These are phyloP conservation scores for Callinectes sapidus DNA, from an alignment of 2,888 invertebrate species.

Conservation along the genomic window DNA sequence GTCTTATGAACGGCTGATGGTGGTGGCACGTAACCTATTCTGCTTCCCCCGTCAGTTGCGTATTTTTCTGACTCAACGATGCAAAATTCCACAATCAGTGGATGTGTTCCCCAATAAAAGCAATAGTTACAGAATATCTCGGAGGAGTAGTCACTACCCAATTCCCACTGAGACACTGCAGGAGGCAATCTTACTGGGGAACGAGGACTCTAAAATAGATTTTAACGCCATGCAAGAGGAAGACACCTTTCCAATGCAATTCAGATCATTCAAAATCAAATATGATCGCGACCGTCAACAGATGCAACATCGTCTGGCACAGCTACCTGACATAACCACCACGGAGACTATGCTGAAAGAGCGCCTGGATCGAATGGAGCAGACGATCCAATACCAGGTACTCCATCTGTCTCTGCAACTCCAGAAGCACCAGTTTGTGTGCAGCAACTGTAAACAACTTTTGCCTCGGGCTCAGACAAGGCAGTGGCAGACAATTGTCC, in stretches of 20 bases:
- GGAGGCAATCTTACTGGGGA: slow-evolving; percentile 77
- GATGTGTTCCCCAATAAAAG: slow-evolving; percentile 43
- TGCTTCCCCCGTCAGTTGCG: slow-evolving; percentile 64
- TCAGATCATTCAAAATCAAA: slow-evolving; percentile 52
- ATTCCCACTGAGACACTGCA: slow-evolving; percentile 74
- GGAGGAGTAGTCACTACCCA: slow-evolving; percentile 7
- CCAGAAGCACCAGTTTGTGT: not conserved
- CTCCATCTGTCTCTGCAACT: slow-evolving; percentile 45
- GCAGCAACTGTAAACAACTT: not conserved
- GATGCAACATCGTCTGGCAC: slow-evolving; percentile 38
- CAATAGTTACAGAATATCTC: not conserved
- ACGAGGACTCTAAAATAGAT: slow-evolving; percentile 42
- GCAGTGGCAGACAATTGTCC: not conserved
- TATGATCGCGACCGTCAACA: slow-evolving; percentile 47
- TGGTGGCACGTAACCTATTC: slow-evolving; percentile 46
- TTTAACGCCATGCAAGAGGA: slow-evolving; percentile 23
- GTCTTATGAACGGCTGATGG: slow-evolving; percentile 66
- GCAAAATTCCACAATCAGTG: slow-evolving; percentile 37
- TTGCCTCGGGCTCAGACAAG: not conserved
- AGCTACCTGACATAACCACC: slow-evolving; percentile 46
- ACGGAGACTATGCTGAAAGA: slow-evolving; percentile 45
- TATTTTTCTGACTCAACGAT: slow-evolving; percentile 40
- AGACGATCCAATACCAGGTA: slow-evolving; percentile 42
- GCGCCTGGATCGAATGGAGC: slow-evolving; percentile 43
- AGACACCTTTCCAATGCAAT: slow-evolving; percentile 38